Evolutionary conservation across 1,140 invertebrate genomes (phyloP), one percentile per base, ranked within the genome.

Genomic region (Drosophila virilis): DNA sequence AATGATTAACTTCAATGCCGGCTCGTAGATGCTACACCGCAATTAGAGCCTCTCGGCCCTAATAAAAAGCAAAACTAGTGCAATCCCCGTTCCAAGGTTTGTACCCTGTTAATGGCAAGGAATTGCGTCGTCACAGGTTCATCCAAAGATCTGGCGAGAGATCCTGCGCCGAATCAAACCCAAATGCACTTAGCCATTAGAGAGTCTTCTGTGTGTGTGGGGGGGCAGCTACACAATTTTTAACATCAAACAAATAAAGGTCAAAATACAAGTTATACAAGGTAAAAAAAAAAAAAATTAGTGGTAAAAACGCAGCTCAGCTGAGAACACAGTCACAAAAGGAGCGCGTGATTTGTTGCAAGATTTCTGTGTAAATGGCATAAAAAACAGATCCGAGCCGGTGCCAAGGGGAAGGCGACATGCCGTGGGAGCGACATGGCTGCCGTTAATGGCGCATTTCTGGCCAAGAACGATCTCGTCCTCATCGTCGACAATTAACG

Each of bases 351-450:
- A 89, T 89, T 90, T 89, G 84, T 89, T 90, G 85, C 84, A 81
- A 89, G 84, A 89, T 89, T 89, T 89, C 84, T 78, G n/a, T 73
- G 85, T 89, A 89, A 89, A 89, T 89, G 84, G 84, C 84, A 88
- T 88, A 88, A 84, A 88, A 88, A 90, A 51, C 55, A 60, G 67
- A 68, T 59, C 33, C 46, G 15, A 51, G 10, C 58, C 65, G 60
- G 60, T 62, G 45, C 17, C 67, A 37, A 65, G 82, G 79, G 69
- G 84, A 37, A 65, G 82, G 79, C 72, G 84, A 88, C 83, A 89
- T 68, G 84, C 84, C 84, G 85, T 89, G 84, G 84, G 84, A 89
- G 77, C 84, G 80, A 32, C 17, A 42, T 68, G 37, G 69, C 71
- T 70, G 70, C 57, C 12, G 80, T 88, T 88, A 88, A 88, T 88